Conservation (phyloP, 2,888 invertebrate genomes). For the Leptopilina myrica region DNA sequence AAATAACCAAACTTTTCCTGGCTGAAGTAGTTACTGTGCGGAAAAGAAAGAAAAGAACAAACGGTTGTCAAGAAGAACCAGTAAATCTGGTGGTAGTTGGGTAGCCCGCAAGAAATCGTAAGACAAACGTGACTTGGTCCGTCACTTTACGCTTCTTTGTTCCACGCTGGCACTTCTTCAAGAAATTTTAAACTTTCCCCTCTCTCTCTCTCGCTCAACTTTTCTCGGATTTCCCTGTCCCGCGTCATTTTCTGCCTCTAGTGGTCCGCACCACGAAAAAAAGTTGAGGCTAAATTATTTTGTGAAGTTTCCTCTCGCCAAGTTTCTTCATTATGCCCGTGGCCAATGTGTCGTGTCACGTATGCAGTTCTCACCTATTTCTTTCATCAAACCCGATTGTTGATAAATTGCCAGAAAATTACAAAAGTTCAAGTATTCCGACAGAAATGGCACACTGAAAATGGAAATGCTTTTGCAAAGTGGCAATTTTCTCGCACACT, state of each 20-base stretch:
- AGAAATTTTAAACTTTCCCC: conserved; percentile 69
- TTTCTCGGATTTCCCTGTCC: conserved; percentile 34
- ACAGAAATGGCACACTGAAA: conserved; percentile 41
- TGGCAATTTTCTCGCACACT: no score
- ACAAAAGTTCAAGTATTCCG: conserved; percentile 43
- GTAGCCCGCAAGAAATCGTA: conserved; percentile 65
- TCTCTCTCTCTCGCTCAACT: conserved; percentile 47
- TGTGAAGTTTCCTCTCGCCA: conserved; percentile 33
- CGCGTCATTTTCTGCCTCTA: conserved; percentile 26
- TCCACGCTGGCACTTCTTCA: conserved; percentile 61
- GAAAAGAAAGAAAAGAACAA: conserved; percentile 73
- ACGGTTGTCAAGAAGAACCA: conserved; percentile 56
- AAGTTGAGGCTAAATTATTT: conserved; percentile 44
- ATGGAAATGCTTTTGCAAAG: not conserved
- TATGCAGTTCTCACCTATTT: conserved; percentile 45
- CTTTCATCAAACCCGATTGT: conserved; percentile 42
- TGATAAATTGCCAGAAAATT: conserved; percentile 51
- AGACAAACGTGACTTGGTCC: conserved; percentile 73
- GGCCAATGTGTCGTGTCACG: conserved; percentile 33
- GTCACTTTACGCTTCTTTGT: conserved; percentile 67
- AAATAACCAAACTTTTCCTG: conserved; percentile 72
- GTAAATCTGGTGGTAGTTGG: conserved; percentile 38
- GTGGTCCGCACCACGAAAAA: conserved; percentile 27
- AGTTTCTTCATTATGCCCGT: conserved; percentile 42
- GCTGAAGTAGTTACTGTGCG: conserved; percentile 60